Percentiles rank a stretch among this genome's conserved stretches.
These are phyloP conservation scores for Hydropsyche tenuis DNA, from an alignment of 1,140 invertebrate species.

Conservation along the genomic window DNA sequence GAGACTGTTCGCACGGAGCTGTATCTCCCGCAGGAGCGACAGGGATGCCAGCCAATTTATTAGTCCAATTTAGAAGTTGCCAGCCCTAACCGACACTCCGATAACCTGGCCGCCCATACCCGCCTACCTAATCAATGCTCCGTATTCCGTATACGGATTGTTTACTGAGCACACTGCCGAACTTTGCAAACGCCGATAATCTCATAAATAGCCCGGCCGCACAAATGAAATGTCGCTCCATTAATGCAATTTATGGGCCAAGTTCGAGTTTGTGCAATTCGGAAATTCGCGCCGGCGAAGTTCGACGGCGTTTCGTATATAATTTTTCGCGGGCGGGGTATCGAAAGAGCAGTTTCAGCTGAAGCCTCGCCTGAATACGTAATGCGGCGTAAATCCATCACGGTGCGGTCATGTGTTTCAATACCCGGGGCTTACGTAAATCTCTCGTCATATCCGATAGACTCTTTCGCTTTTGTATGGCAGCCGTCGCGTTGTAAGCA, in stretches of 20 bases:
- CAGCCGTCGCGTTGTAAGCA: neutral
- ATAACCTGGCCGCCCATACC: neutral
- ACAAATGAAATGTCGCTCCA: too few relatives aligned
- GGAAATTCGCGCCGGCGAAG: too few relatives aligned
- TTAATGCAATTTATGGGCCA: too few relatives aligned
- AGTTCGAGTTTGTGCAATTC: too few relatives aligned
- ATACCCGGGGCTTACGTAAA: slow-evolving; percentile 33
- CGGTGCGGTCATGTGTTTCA: slow-evolving; percentile 39
- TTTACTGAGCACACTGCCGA: neutral
- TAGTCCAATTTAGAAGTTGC: slow-evolving; percentile 41
- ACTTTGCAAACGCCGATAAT: neutral
- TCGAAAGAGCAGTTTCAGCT: slow-evolving; percentile 8
- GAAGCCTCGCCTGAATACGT: slow-evolving; percentile 25
- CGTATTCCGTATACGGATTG: slow-evolving; percentile 1
- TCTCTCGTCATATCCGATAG: slow-evolving; percentile 30
- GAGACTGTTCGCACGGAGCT: slow-evolving; percentile 26
- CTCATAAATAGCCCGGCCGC: too few relatives aligned
- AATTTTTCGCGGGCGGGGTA: neutral
- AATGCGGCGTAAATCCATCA: slow-evolving; percentile 38
- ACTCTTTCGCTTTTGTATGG: neutral
- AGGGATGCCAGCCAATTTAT: slow-evolving; percentile 39
- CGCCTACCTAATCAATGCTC: slow-evolving; percentile 34
- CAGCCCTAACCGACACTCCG: slow-evolving; percentile 25
- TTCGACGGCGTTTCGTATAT: neutral
- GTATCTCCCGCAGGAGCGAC: slow-evolving; percentile 28